Conservation (phyloP, 2,888 invertebrate species). For the Melolontha melolontha region DNA sequence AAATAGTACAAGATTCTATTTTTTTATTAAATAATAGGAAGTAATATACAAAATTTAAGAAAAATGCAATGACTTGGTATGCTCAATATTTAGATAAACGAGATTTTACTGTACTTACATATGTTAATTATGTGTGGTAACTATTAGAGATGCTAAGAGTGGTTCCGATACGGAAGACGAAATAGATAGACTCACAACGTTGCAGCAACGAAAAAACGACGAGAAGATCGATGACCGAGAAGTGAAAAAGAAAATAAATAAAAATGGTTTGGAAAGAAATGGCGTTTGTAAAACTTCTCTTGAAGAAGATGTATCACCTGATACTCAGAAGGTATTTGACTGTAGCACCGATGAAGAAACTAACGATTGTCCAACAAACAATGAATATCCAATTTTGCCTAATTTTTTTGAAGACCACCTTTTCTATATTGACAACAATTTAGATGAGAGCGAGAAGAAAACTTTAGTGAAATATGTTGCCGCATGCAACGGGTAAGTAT, state of each 20-base stretch:
- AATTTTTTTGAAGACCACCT: slow-evolving; percentile 66
- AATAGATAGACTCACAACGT: slow-evolving; percentile 66
- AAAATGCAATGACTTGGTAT: too few relatives aligned
- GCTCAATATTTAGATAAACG: slow-evolving; percentile 8
- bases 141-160: slow-evolving; percentile 48
- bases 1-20: not conserved
- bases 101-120: not conserved
- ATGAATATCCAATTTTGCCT: slow-evolving; percentile 58
- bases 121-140: not conserved
- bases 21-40: not conserved
- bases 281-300: not conserved
- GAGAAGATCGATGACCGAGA: not conserved
- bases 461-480: slow-evolving; percentile 68
- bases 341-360: slow-evolving; percentile 63
- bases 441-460: slow-evolving; percentile 59
- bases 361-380: not conserved
- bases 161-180: slow-evolving; percentile 75
- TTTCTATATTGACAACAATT: slow-evolving; percentile 66
- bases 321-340: slow-evolving; percentile 27
- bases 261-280: not conserved
- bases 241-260: not conserved
- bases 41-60: not conserved
- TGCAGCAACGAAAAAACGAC: slow-evolving; percentile 50
- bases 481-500: slow-evolving; percentile 73
- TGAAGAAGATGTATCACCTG: too few relatives aligned